Evolutionary conservation across 2,888 invertebrate species (phyloP).

Genomic region (Lithophane leautieri): DNA sequence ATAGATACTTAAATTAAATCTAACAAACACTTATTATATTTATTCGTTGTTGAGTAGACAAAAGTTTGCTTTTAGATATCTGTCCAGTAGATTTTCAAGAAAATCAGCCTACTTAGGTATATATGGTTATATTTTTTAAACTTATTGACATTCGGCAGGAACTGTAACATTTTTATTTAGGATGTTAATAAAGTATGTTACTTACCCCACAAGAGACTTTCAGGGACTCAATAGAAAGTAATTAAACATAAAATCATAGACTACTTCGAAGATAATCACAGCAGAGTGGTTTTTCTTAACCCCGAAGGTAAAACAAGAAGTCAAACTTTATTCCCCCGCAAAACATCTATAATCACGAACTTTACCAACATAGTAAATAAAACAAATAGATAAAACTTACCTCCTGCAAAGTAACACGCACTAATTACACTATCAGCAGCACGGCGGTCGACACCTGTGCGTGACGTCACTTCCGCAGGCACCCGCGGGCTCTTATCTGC

Average conservation of each 20-base stretch:
- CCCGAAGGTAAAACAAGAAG: not conserved
- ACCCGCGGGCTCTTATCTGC: conserved; percentile 71
- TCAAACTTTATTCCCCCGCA: not conserved
- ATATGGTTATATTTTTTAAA: no score
- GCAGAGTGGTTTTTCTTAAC: not conserved
- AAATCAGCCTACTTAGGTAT: no score
- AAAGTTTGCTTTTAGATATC: no score
- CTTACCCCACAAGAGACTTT: no score
- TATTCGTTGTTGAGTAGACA: no score
- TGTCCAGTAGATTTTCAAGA: no score
- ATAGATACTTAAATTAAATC: no score
- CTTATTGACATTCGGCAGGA: no score
- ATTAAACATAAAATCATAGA: not conserved
- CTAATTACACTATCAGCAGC: conserved; percentile 53
- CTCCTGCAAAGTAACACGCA: conserved; percentile 29
- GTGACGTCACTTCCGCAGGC: conserved; percentile 70
- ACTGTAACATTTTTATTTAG: no score
- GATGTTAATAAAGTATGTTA: no score
- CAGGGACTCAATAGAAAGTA: no score
- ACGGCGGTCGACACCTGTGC: conserved; percentile 57
- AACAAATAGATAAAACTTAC: conserved; percentile 18
- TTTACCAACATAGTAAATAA: not conserved
- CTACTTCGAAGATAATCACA: not conserved
- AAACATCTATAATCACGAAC: not conserved
- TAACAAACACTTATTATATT: no score